A percentile compares a stretch with the other conserved stretches of the same genome.
Conservation (phyloP, 2,113 vertebrate genomes). For the Scartelaos histophorus region DNA sequence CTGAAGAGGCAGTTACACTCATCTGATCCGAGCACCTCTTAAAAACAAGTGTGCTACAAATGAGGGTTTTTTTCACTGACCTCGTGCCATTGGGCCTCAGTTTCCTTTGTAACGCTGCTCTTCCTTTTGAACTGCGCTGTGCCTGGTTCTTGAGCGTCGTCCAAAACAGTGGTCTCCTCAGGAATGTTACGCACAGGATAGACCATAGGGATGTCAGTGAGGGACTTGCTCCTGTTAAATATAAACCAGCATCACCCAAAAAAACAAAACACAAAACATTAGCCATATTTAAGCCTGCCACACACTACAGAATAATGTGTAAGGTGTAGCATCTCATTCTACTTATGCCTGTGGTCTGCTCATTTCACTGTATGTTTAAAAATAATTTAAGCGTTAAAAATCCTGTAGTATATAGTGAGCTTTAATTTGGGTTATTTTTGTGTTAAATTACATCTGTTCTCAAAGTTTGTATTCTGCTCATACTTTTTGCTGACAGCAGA, state of each 20-base stretch:
- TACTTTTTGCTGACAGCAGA: no score
- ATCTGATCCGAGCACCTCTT: neutral
- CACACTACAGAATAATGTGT: no score
- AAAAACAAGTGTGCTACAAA: neutral
- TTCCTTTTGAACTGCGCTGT: slow-evolving; percentile 71
- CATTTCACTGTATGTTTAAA: no score
- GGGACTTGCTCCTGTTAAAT: slow-evolving; percentile 88
- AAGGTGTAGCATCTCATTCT: no score
- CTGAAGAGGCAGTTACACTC: slow-evolving; percentile 57
- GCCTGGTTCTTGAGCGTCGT: slow-evolving; percentile 12
- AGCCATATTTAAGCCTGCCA: no score
- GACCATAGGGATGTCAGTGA: slow-evolving; percentile 86
- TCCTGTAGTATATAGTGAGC: no score
- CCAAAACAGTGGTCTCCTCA: slow-evolving; percentile 17
- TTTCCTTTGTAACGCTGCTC: slow-evolving; percentile 80
- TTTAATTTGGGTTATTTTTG: no score
- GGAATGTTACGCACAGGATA: slow-evolving; percentile 56
- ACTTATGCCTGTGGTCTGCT: no score
- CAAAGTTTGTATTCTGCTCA: no score
- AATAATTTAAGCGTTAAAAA: no score
- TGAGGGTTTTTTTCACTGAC: slow-evolving; percentile 68
- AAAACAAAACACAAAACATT: neutral
- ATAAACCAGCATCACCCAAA: slow-evolving; percentile 20
- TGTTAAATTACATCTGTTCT: no score
- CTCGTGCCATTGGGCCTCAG: slow-evolving; percentile 92